phyloP scores from a whole-genome alignment of 2,797 vertebrate species.

The Vespertilio murinus region DNA sequence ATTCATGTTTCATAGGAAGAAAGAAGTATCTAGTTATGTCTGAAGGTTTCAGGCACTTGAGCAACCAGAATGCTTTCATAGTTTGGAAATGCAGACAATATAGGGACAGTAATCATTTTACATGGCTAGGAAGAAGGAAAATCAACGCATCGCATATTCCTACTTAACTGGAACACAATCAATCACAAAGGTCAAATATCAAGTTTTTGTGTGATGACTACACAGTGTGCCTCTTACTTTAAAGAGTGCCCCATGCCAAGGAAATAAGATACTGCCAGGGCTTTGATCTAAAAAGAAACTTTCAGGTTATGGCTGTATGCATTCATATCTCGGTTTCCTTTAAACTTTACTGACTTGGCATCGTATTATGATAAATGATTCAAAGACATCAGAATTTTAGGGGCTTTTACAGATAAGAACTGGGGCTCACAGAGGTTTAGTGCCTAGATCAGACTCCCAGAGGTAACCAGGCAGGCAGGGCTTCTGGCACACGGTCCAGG shows the following conservation, averaged over 20 bases:
- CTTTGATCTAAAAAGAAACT: slow-evolving; percentile 11
- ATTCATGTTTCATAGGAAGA: neutral
- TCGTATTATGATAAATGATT: slow-evolving; percentile 23
- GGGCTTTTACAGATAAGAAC: neutral
- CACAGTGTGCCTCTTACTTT: neutral
- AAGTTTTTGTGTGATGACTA: neutral
- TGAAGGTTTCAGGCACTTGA: neutral
- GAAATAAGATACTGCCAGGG: neutral
- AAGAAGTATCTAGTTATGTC: neutral
- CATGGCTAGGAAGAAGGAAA: neutral
- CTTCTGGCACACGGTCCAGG: neutral
- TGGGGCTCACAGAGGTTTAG: neutral
- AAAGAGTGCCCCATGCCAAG: neutral
- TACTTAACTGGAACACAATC: neutral
- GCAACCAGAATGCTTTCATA: neutral
- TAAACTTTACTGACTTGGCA: neutral
- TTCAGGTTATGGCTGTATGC: neutral
- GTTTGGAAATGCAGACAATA: neutral
- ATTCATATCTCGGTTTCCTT: neutral
- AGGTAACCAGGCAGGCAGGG: neutral
- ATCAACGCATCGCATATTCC: neutral
- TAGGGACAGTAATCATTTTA: neutral
- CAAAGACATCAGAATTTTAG: slow-evolving; percentile 26
- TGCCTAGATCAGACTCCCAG: neutral
- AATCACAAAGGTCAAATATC: neutral